These are phyloP conservation scores for Ophiodon elongatus DNA, from an alignment of 2,113 vertebrate genomes.

Conservation along the genomic window DNA sequence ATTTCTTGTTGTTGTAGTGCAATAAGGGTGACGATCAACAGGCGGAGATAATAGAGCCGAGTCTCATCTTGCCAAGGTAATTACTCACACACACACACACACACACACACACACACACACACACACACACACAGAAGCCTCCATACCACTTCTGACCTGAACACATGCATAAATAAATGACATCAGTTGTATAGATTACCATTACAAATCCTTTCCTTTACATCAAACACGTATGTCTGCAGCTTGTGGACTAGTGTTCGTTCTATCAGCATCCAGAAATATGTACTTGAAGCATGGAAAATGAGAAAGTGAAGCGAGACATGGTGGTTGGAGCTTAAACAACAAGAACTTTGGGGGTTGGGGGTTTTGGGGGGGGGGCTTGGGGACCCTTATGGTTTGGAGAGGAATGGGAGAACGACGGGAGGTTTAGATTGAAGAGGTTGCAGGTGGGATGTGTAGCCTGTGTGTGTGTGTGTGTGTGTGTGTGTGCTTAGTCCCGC, in stretches of 20 bases:
- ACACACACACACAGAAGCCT: constrained; percentile 11
- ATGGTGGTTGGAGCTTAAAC: constrained; percentile 22
- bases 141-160: constrained; percentile 4
- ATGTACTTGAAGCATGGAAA: constrained; percentile 12
- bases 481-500: constrained; percentile 2
- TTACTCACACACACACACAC: constrained; percentile 5
- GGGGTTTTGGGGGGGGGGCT: not conserved
- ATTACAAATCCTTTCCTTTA: constrained; percentile 43
- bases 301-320: constrained; percentile 21
- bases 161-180: constrained; percentile 53
- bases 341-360: constrained; percentile 19
- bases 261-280: constrained; percentile 33
- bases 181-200: constrained; percentile 42
- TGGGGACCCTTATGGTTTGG: constrained; percentile 32
- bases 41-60: constrained; percentile 53
- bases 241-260: constrained; percentile 24
- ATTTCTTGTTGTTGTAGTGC: constrained; percentile 50
- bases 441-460: constrained; percentile 60
- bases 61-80: constrained; percentile 33
- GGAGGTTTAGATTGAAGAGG: constrained; percentile 52
- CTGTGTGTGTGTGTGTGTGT: constrained; percentile 11
- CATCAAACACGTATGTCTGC: constrained; percentile 23
- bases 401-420: constrained; percentile 27
- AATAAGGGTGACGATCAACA: constrained; percentile 52
- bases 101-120: constrained; percentile 11